Evolutionary conservation across 2,888 invertebrate species (phyloP), one percentile per base, ranked within the genome.

Genomic region (Ariolimax columbianus): DNA sequence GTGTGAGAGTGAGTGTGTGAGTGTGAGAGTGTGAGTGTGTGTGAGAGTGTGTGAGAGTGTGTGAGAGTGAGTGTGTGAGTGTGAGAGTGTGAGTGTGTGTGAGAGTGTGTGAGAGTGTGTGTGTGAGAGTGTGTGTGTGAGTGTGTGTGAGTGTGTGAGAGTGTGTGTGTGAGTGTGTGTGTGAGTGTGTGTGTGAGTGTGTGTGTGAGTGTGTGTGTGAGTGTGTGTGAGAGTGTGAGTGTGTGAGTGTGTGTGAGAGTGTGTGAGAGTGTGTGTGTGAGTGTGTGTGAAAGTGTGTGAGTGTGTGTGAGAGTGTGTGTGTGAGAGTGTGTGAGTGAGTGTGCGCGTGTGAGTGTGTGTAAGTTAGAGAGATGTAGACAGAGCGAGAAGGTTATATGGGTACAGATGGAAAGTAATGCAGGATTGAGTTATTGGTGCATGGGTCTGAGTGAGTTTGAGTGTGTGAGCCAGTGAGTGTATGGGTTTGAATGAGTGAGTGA

Each of bases 141-240:
- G n/a, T 36, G 63, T n/a, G n/a, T 51, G 77, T 51, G n/a, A 51
- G 51, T 30, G 11, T 26, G 55, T 51, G n/a, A 77, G 77, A 40
- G 19, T 40, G 40, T 17, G 9, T 40, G 40, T 19, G 4, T 40
- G 75, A 75, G 30, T 30, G 30, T 30, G 17, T 11, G 51, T 14
- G 14, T 1, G 47, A 75, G 47, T 3, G 47, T 2, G 2, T 7
- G 72, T 43, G 43, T 17, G 36, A 14, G 43, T n/a, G 0, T 26
- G 17, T 0, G 43, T 43, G 7, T 43, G 40, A 40, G 26, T 26
- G 1, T 43, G 7, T 26, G n/a, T 17, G 55, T 33, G 55, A 43
- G n/a, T n/a, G n/a, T 36, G 63, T n/a, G n/a, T 51, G 77, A 77
- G n/a, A 51, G 51, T 30, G 11, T 26, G 55, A 77, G n/a, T 51